A percentile compares a stretch with the other conserved stretches of the same genome.
These are phyloP conservation scores for Coturnix japonica DNA, from an alignment of 2,113 vertebrate species.

Conservation along the genomic window DNA sequence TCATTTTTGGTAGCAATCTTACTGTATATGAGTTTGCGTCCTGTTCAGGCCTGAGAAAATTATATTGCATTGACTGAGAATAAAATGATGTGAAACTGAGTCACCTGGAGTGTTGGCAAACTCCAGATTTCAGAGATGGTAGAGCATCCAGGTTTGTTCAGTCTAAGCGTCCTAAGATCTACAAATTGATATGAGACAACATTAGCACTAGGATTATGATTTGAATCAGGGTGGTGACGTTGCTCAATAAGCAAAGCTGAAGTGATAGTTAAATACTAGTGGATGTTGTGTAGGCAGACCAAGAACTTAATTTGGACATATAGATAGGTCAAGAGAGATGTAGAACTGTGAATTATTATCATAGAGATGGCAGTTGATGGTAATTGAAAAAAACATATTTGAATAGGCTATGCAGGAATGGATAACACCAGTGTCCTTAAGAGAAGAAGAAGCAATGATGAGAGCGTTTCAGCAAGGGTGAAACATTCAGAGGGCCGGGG, in stretches of 20 bases:
- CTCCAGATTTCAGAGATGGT: not conserved
- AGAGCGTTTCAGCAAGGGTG: slow-evolving; percentile 29
- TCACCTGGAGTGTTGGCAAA: not conserved
- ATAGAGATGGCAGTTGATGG: slow-evolving; percentile 18
- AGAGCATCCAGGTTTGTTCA: not conserved
- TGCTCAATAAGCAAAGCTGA: not conserved
- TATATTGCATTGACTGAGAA: not conserved
- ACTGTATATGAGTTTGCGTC: not conserved
- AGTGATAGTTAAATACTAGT: not conserved
- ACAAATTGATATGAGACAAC: not conserved
- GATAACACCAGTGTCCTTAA: not conserved
- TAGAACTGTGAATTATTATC: slow-evolving; percentile 36
- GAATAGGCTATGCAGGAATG: not conserved
- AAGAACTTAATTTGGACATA: not conserved
- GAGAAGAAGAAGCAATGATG: not conserved
- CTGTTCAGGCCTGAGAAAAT: not conserved
- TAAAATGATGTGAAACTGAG: not conserved
- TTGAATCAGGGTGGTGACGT: not conserved
- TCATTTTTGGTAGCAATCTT: not conserved
- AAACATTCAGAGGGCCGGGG: slow-evolving; percentile 22
- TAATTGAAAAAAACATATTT: slow-evolving; percentile 33
- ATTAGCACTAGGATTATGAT: not conserved
- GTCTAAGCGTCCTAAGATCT: not conserved
- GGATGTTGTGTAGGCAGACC: not conserved
- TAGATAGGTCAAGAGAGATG: slow-evolving; percentile 10